Conservation (phyloP, 2,113 vertebrate species). For the Uropsilus gracilis region DNA sequence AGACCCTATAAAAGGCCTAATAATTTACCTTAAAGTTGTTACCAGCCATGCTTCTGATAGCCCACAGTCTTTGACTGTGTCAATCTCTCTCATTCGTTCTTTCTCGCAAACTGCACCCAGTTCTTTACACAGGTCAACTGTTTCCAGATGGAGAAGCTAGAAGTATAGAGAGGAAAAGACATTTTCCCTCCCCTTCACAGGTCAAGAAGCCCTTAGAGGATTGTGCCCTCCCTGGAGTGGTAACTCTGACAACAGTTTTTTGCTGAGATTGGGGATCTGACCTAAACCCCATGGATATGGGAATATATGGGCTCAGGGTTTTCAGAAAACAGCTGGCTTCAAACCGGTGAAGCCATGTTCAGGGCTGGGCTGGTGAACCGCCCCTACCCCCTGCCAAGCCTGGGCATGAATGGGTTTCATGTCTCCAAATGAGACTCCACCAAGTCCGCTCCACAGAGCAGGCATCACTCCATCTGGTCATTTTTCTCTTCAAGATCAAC, state of each 20-base stretch:
- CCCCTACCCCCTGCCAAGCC: too few species aligned
- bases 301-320: neutral
- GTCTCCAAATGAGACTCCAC: neutral
- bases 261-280: neutral
- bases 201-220: neutral
- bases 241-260: neutral
- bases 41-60: too few species aligned
- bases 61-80: too few species aligned
- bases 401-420: fast-evolving
- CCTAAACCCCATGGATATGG: neutral
- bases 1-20: too few species aligned
- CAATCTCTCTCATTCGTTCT: too few species aligned
- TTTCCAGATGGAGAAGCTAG: neutral
- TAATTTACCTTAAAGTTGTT: too few species aligned
- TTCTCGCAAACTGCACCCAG: too few species aligned
- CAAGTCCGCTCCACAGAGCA: neutral
- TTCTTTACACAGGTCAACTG: too few species aligned
- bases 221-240: neutral
- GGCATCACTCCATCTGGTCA: neutral
- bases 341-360: neutral
- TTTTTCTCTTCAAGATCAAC: neutral
- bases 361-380: neutral
- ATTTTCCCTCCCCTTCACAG: neutral
- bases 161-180: neutral
- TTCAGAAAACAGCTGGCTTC: neutral